phyloP scores from a whole-genome alignment of 2,797 vertebrate species.

The Enteromius mattozi region DNA sequence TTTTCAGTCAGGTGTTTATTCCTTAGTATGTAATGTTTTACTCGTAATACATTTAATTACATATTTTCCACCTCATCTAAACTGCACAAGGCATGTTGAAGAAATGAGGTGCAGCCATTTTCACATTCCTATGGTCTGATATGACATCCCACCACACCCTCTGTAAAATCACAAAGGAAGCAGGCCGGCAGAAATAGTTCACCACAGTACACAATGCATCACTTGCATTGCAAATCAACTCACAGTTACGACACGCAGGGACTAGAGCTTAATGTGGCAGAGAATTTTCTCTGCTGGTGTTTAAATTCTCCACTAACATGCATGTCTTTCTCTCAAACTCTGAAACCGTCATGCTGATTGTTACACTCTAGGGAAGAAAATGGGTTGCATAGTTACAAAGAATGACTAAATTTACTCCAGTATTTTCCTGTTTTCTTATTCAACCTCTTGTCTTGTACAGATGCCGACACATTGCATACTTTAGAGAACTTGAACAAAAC shows the following conservation, averaged over 20 bases:
- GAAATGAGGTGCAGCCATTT: constrained; percentile 29
- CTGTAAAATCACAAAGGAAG: constrained; percentile 51
- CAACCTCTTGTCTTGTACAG: background rate
- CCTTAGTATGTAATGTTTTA: constrained; percentile 11
- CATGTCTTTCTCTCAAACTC: constrained; percentile 7
- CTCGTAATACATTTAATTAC: background rate
- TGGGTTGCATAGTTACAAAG: constrained; percentile 53
- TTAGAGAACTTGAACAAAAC: constrained; percentile 49
- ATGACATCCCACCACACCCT: constrained; percentile 29
- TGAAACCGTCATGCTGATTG: background rate
- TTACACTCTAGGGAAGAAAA: constrained; percentile 18
- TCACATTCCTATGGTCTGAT: constrained; percentile 50
- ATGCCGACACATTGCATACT: background rate
- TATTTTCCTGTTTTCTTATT: constrained; percentile 10
- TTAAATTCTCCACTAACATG: constrained; percentile 7
- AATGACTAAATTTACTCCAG: constrained; percentile 31
- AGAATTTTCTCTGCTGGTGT: constrained; percentile 8
- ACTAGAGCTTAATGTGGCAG: background rate
- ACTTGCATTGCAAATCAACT: constrained; percentile 15
- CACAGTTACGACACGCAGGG: constrained; percentile 19
- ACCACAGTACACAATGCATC: constrained; percentile 32
- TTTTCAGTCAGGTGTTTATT: constrained; percentile 54
- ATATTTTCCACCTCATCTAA: constrained; percentile 16
- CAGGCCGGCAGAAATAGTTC: constrained; percentile 42
- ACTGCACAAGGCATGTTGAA: constrained; percentile 22